Base-by-base conservation (phyloP, 2,888 invertebrate genomes). In the Agrotis ipsilon region DNA sequence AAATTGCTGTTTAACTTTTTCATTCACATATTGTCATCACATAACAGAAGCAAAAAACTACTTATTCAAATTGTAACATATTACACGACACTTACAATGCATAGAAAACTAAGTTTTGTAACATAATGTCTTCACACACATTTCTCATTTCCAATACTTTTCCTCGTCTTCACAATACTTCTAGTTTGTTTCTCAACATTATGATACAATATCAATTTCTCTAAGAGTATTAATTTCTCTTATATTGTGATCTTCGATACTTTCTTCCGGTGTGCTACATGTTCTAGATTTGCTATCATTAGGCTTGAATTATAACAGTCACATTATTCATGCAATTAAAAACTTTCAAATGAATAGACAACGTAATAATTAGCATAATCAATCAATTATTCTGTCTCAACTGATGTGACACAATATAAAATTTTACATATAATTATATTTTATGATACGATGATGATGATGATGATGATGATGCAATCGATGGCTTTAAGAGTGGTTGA, bases 211-310 rank as follows among this genome's bases (percentile, higher is more conserved):
- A 78, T 49, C 54, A 54, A 55, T 71, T 74, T 66, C 55, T 48
- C 61, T 32, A 21, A 63, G 55, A 45, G 63, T 45, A 72, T 80
- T 67, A 68, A 75, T 81, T 75, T 81, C 75, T 70, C 63, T 63
- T 69, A 7, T 51, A 83, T 86, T 84, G 81, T 85, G n/a, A 21
- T 9, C 13, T 55, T 71, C 68, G 51, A 83, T 83, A 85, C 80
- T 85, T 87, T 87, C 86, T 70, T 83, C 70, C 70, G 61, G 66
- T 48, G 19, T 51, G 4, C 16, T 70, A 71, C 84, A 83, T 81
- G 86, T 19, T 81, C 86, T 72, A 86, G 78, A 82, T 86, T 77
- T 63, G 58, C 1, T n/a, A 14, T 52, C 45, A 19, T 72, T 80
- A 64, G n/a, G 57, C 39, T 39, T 39, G 11, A 39, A 11, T 39